Evolutionary conservation across 2,888 invertebrate genomes (phyloP).

Genomic region (Caenorhabditis macrosperma): DNA sequence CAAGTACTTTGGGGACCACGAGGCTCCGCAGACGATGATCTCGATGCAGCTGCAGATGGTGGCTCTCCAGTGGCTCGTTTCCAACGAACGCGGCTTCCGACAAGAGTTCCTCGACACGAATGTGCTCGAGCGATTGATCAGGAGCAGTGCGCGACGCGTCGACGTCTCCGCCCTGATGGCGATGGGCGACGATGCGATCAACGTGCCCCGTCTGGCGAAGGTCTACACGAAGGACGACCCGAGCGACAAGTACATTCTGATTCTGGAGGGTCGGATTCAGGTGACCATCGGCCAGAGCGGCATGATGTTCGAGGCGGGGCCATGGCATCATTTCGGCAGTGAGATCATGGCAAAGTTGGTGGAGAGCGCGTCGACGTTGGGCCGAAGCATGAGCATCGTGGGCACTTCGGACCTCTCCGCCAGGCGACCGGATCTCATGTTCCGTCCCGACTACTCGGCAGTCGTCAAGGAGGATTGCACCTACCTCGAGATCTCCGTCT

Average conservation of each 20-base stretch:
- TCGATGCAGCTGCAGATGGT: constrained; percentile 72
- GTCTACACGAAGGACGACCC: constrained; percentile 83
- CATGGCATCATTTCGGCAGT: constrained; percentile 94
- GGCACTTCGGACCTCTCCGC: constrained; percentile 66
- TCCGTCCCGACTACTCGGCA: constrained; percentile 68
- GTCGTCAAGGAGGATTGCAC: constrained; percentile 72
- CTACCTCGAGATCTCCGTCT: constrained; percentile 69
- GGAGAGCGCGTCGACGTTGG: constrained; percentile 62
- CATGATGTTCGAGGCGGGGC: constrained; percentile 94
- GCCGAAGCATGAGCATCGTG: constrained; percentile 65
- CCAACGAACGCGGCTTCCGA: constrained; percentile 69
- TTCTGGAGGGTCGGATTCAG: constrained; percentile 92
- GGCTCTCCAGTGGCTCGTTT: constrained; percentile 72
- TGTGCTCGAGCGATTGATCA: constrained; percentile 69
- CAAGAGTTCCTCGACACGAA: constrained; percentile 67
- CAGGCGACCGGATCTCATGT: constrained; percentile 71
- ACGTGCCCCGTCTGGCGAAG: constrained; percentile 73
- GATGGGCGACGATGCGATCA: constrained; percentile 62
- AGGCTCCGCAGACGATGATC: constrained; percentile 68
- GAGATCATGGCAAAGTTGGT: constrained; percentile 70
- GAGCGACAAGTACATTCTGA: constrained; percentile 90
- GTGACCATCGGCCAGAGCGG: constrained; percentile 86
- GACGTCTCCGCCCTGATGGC: constrained; percentile 76
- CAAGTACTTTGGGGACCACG: constrained; percentile 67
- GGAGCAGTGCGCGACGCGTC: constrained; percentile 67